Conservation (phyloP, 2,113 vertebrate genomes). For the Leptodactylus fuscus region DNA sequence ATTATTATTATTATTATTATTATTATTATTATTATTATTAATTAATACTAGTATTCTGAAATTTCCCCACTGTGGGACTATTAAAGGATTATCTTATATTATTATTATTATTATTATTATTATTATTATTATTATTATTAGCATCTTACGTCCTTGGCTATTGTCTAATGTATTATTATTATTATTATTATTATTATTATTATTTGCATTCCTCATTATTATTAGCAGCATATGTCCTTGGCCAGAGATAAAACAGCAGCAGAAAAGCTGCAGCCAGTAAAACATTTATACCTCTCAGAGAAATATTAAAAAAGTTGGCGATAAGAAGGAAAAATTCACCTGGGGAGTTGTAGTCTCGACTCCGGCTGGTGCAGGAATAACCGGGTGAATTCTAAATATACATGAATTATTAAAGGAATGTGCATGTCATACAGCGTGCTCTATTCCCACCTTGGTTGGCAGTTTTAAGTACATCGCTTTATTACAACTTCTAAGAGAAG, state of each 20-base stretch:
- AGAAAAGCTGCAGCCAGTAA: background rate
- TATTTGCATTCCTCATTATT: constrained; percentile 1
- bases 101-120: too few relatives aligned
- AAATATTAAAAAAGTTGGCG: constrained; percentile 35
- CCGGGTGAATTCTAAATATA: constrained; percentile 55
- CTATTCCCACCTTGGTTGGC: constrained; percentile 58
- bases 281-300: constrained; percentile 49
- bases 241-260: background rate
- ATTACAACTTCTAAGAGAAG: constrained; percentile 48
- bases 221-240: constrained; percentile 5
- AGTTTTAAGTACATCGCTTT: constrained; percentile 55
- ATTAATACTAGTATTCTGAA: too few relatives aligned
- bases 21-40: too few relatives aligned
- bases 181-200: background rate
- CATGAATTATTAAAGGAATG: constrained; percentile 55
- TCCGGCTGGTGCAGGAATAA: constrained; percentile 40
- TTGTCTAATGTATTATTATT: too few relatives aligned
- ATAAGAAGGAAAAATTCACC: constrained; percentile 49
- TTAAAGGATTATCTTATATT: too few relatives aligned
- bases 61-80: too few relatives aligned
- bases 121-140: too few relatives aligned
- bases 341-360: constrained; percentile 43
- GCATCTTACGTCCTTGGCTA: too few relatives aligned
- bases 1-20: too few relatives aligned
- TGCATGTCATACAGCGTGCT: constrained; percentile 43